Evolutionary conservation across 2,888 invertebrate species (phyloP).

Genomic region (Trissoscelio sp.): DNA sequence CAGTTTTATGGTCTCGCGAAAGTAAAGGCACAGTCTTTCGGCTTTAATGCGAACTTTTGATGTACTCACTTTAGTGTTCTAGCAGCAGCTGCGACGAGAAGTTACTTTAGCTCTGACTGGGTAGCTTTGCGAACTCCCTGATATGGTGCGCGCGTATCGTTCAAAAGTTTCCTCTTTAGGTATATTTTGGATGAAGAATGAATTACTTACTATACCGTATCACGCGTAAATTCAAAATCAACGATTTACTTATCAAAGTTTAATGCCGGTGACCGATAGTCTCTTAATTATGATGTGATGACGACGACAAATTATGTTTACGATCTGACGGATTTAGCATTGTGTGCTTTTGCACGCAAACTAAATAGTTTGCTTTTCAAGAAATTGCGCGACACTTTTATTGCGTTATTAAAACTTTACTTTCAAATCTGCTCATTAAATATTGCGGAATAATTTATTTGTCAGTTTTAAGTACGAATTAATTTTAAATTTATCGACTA

Average conservation of each 20-base stretch:
- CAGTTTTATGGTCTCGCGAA: slow-evolving; percentile 76
- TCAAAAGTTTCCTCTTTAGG: slow-evolving; percentile 70
- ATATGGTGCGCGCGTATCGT: slow-evolving; percentile 69
- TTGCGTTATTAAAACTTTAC: neutral
- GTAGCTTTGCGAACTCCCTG: slow-evolving; percentile 67
- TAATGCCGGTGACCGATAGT: slow-evolving; percentile 40
- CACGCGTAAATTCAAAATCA: slow-evolving; percentile 60
- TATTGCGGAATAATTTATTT: too few species aligned
- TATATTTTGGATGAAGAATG: slow-evolving; percentile 68
- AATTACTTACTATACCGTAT: slow-evolving; percentile 56
- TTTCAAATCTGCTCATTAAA: neutral
- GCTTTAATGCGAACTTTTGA: slow-evolving; percentile 77
- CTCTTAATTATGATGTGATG: slow-evolving; percentile 29
- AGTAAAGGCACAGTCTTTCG: slow-evolving; percentile 74
- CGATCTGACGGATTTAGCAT: slow-evolving; percentile 10
- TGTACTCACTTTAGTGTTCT: slow-evolving; percentile 73
- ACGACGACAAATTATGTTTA: slow-evolving; percentile 35
- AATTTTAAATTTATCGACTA: neutral
- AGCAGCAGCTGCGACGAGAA: slow-evolving; percentile 73
- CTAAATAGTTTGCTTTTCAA: neutral
- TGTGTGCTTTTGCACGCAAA: neutral
- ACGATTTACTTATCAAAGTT: slow-evolving; percentile 51
- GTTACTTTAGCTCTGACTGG: slow-evolving; percentile 72
- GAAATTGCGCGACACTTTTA: neutral
- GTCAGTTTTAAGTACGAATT: neutral